Conservation (phyloP, 2,797 vertebrate species). For the Macroramphosus scolopax region DNA sequence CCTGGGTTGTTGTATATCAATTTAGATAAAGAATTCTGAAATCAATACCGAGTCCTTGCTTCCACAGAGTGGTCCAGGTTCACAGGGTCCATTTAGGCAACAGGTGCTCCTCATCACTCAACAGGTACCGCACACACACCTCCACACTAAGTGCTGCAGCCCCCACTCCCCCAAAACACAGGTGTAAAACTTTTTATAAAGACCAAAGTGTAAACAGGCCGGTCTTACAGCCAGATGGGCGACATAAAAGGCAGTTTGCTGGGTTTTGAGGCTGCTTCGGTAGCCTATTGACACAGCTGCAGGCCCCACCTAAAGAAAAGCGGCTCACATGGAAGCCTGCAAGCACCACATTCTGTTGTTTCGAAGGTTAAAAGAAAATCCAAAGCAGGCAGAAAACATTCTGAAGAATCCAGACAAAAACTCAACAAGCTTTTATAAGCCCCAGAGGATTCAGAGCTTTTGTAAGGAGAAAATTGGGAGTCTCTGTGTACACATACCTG, state of each 20-base stretch:
- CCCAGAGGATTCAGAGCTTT: constrained; percentile 48
- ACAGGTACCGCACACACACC: constrained; percentile 44
- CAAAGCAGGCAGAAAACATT: constrained; percentile 45
- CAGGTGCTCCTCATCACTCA: constrained; percentile 70
- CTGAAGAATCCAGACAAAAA: constrained; percentile 59
- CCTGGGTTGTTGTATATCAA: too few relatives aligned
- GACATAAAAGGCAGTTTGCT: constrained; percentile 67
- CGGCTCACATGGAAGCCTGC: constrained; percentile 56
- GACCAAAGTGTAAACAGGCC: constrained; percentile 62
- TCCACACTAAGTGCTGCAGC: not conserved
- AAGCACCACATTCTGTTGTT: constrained; percentile 68
- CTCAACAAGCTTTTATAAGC: constrained; percentile 57
- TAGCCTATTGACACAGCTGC: constrained; percentile 83
- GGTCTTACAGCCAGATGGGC: constrained; percentile 56
- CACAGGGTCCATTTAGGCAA: constrained; percentile 48
- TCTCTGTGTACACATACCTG: constrained; percentile 52
- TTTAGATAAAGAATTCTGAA: too few relatives aligned
- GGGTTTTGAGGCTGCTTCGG: constrained; percentile 63
- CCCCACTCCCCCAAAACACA: constrained; percentile 40
- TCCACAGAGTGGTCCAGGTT: constrained; percentile 32
- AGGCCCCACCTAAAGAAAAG: constrained; percentile 70
- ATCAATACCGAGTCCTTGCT: too few relatives aligned
- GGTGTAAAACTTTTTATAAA: constrained; percentile 65
- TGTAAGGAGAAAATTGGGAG: constrained; percentile 49
- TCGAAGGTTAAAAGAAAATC: constrained; percentile 66